Conservation (phyloP, 2,797 vertebrate genomes). For the Danio choprae region DNA sequence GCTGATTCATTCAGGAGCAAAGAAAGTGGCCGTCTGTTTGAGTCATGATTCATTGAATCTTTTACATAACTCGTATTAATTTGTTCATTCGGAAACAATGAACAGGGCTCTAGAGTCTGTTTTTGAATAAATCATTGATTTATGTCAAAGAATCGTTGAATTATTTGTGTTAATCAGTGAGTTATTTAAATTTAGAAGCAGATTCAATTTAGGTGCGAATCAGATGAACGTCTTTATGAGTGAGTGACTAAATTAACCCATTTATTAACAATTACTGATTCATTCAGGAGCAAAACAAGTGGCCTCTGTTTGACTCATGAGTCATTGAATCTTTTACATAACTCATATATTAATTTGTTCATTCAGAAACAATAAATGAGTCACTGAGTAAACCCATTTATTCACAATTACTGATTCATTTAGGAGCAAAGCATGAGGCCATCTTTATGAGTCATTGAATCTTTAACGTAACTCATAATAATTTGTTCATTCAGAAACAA, state of each 20-base stretch:
- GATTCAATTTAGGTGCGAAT: neutral
- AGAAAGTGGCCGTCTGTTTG: neutral
- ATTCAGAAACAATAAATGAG: neutral
- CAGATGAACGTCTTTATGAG: neutral
- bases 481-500: neutral
- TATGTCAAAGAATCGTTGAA: no score
- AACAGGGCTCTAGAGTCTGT: neutral
- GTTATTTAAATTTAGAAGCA: no score
- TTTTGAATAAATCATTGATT: no score
- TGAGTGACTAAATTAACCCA: neutral
- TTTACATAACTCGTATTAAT: neutral
- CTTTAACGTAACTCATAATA: neutral
- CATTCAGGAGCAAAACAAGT: neutral
- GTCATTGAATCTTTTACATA: neutral
- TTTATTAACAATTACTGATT: neutral
- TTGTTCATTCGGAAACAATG: neutral
- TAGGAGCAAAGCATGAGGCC: neutral
- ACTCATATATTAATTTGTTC: neutral
- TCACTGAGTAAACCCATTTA: no score
- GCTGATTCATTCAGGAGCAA: neutral
- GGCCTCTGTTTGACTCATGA: no score
- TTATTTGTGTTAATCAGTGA: no score
- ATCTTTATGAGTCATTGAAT: neutral
- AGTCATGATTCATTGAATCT: neutral
- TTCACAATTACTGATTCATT: no score